phyloP scores from a whole-genome alignment of 1,140 invertebrate genomes.

The Nasonia giraulti region DNA sequence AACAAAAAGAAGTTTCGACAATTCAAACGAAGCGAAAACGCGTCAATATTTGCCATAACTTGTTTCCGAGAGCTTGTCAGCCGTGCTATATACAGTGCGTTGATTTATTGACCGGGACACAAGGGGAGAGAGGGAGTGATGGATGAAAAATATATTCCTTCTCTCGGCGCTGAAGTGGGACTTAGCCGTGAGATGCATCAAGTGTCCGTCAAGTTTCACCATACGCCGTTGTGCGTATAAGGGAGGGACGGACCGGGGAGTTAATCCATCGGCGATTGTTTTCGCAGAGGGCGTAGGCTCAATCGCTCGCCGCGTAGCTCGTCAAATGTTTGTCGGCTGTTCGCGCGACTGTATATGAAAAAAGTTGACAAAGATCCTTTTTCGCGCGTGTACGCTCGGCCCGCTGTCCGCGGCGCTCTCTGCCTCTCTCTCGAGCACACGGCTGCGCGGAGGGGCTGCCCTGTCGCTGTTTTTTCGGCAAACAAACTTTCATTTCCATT shows the following conservation, averaged over 20 bases:
- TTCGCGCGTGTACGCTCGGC: no score
- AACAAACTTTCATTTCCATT: background rate
- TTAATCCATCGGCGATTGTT: constrained; percentile 2
- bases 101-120: background rate
- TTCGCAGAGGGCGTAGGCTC: background rate
- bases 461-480: background rate
- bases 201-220: background rate
- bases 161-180: background rate
- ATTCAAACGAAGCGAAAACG: background rate
- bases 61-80: constrained; percentile 16
- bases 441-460: no score
- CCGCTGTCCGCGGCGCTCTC: no score
- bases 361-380: background rate
- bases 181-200: background rate
- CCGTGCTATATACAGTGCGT: background rate
- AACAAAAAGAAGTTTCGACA: constrained; percentile 3
- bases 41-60: constrained; percentile 25
- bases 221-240: background rate
- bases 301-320: background rate
- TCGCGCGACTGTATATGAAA: background rate
- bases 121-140: background rate
- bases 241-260: background rate
- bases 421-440: no score
- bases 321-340: background rate
- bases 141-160: constrained; percentile 9